Conservation (phyloP, 2,113 vertebrate genomes). For the Aviceda subcristata region DNA sequence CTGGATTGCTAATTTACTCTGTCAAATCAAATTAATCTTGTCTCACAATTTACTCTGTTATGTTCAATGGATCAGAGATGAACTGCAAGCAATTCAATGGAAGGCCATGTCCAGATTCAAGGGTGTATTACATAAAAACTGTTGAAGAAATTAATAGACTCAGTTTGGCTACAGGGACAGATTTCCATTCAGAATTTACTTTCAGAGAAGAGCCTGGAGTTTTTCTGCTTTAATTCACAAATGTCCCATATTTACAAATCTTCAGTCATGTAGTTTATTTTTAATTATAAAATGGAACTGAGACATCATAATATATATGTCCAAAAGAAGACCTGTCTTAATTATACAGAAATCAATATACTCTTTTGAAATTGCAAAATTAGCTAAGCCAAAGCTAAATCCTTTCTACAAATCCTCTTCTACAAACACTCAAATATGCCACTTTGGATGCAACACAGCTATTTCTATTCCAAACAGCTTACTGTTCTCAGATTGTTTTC, state of each 20-base stretch:
- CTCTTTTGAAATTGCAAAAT: not conserved
- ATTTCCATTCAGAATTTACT: not conserved
- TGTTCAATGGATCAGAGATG: not conserved
- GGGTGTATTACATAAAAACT: not conserved
- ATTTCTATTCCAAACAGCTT: not conserved
- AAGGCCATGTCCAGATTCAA: not conserved
- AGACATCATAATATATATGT: not conserved
- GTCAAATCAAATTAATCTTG: slow-evolving; percentile 27
- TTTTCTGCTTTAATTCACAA: not conserved
- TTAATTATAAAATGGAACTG: not conserved
- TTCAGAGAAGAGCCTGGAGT: not conserved
- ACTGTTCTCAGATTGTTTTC: not conserved
- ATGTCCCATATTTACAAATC: not conserved
- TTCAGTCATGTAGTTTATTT: not conserved
- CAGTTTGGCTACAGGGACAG: not conserved
- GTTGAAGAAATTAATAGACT: not conserved
- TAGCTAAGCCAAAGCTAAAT: not conserved
- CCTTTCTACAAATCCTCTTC: slow-evolving; percentile 10
- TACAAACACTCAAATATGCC: not conserved
- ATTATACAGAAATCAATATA: not conserved
- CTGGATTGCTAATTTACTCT: not conserved
- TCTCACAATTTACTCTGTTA: not conserved
- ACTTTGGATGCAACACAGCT: not conserved
- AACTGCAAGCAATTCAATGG: not conserved
- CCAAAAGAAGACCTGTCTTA: not conserved